Conservation (phyloP, 2,888 invertebrate species). For the Lithophane socia region DNA sequence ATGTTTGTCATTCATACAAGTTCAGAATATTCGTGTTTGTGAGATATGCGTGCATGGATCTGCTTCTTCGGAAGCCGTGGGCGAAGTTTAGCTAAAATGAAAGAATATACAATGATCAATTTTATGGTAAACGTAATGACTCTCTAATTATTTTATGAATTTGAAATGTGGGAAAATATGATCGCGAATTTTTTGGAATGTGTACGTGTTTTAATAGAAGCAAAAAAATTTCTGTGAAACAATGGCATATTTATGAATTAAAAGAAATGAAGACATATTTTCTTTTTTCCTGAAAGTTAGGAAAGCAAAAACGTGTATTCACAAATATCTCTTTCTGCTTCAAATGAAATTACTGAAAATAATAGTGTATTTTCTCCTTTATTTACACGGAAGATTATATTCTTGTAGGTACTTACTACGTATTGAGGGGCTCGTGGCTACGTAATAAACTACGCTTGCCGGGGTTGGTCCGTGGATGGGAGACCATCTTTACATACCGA, state of each 20-base stretch:
- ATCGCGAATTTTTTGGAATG: constrained; percentile 48
- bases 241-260: background rate
- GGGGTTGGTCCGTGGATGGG: no score
- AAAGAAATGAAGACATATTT: background rate
- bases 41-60: constrained; percentile 78
- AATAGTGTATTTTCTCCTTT: background rate
- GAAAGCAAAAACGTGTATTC: background rate
- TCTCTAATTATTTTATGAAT: constrained; percentile 55
- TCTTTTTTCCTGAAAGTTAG: background rate
- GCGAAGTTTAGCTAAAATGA: constrained; percentile 64
- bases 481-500: no score
- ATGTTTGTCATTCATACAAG: constrained; percentile 76
- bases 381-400: background rate
- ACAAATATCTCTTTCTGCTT: background rate
- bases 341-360: background rate
- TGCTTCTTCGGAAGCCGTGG: constrained; percentile 84
- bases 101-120: constrained; percentile 34
- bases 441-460: no score
- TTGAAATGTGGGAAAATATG: constrained; percentile 68
- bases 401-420: no score
- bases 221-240: background rate
- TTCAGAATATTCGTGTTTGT: constrained; percentile 74
- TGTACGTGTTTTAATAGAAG: background rate
- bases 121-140: constrained; percentile 50
- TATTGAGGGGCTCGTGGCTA: no score